These are phyloP conservation scores for Ardeotis arabs DNA, from an alignment of 2,113 vertebrate genomes.

Conservation along the genomic window DNA sequence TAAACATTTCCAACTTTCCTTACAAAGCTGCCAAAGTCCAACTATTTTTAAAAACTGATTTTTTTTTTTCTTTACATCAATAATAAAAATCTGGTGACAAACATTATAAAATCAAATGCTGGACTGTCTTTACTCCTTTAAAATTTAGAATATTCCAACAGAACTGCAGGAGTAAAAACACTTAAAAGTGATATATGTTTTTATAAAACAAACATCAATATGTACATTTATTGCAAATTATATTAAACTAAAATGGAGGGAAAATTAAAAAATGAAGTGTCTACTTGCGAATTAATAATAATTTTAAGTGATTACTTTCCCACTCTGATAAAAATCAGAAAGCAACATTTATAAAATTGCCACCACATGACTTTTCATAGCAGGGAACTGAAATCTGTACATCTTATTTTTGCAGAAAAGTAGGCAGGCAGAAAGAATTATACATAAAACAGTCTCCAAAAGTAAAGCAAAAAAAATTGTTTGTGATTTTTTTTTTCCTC, in stretches of 20 bases:
- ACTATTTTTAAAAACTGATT: conserved; percentile 76
- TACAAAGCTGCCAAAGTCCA: conserved; percentile 82
- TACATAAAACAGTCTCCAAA: conserved; percentile 83
- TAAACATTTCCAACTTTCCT: conserved; percentile 78
- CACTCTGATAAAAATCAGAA: conserved; percentile 85
- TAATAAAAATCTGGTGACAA: conserved; percentile 86
- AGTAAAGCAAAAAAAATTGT: conserved; percentile 74
- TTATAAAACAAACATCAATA: conserved; percentile 84
- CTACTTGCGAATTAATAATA: conserved; percentile 78
- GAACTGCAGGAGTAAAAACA: conserved; percentile 77
- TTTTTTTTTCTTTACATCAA: conserved; percentile 78
- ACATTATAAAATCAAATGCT: conserved; percentile 83
- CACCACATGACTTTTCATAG: conserved; percentile 84
- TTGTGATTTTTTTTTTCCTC: conserved; percentile 30
- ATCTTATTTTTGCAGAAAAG: conserved; percentile 85
- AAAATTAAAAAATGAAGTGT: conserved; percentile 80
- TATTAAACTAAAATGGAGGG: conserved; percentile 82
- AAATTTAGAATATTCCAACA: conserved; percentile 81
- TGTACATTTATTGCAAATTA: conserved; percentile 88
- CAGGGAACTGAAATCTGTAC: conserved; percentile 84
- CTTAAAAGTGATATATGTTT: conserved; percentile 80
- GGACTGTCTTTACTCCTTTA: conserved; percentile 79
- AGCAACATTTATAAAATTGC: conserved; percentile 85
- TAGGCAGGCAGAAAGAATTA: conserved; percentile 83
- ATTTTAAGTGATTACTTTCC: conserved; percentile 80